Percentiles rank a stretch among this genome's conserved stretches.
These are phyloP conservation scores for Propithecus coquereli DNA, from an alignment of 2,113 vertebrate genomes.

Conservation along the genomic window DNA sequence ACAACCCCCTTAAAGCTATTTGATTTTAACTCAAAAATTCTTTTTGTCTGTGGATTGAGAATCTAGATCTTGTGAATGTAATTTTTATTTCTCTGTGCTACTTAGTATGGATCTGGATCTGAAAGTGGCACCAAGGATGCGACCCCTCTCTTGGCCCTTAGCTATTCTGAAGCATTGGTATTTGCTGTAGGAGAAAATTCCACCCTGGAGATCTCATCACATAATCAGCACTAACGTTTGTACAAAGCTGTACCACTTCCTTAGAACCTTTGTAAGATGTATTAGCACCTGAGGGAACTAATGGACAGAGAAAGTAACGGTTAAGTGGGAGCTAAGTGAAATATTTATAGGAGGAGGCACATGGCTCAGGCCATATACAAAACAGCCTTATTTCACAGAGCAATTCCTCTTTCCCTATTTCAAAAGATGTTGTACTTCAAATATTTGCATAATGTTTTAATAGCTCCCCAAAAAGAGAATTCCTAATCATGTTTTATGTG, in stretches of 20 bases:
- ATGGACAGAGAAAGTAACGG: background rate
- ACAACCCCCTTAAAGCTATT: background rate
- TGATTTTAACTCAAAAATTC: background rate
- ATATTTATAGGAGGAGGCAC: background rate
- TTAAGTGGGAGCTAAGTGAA: background rate
- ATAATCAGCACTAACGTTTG: background rate
- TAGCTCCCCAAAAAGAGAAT: background rate
- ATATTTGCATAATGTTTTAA: background rate
- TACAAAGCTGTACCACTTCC: background rate
- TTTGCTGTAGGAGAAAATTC: background rate
- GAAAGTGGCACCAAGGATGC: background rate
- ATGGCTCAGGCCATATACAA: background rate
- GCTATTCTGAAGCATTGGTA: background rate
- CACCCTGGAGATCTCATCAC: background rate
- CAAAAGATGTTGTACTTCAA: background rate
- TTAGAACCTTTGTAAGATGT: background rate
- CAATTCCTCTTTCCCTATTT: background rate
- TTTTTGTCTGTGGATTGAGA: background rate
- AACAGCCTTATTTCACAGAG: background rate
- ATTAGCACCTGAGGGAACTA: background rate
- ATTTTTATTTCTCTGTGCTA: background rate
- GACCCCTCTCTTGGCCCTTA: background rate
- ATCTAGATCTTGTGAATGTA: background rate
- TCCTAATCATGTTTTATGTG: background rate
- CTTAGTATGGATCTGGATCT: background rate